Conservation (phyloP, 1,140 invertebrate genomes). For the Pomacea maculata region DNA sequence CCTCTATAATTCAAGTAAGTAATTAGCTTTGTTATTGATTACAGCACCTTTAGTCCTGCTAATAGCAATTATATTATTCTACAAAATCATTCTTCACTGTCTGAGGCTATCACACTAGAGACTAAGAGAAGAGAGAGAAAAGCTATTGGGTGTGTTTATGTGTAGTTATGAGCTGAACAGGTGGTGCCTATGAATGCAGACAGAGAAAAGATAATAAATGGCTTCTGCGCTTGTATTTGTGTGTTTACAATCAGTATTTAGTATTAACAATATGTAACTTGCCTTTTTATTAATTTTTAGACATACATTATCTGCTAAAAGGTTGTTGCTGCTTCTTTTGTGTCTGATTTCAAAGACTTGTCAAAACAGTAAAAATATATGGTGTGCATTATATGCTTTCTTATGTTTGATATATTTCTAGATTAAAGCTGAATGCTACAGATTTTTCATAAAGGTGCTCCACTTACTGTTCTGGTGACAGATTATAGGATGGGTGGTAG, state of each 20-base stretch:
- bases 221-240: not conserved
- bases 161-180: not conserved
- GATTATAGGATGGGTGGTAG: slow-evolving; percentile 49
- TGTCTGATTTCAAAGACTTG: not conserved
- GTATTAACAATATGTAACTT: no score
- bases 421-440: not conserved
- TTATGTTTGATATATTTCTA: not conserved
- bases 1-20: slow-evolving; percentile 49
- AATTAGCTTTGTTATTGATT: not conserved
- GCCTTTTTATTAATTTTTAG: no score
- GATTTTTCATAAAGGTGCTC: not conserved
- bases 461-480: slow-evolving; percentile 12
- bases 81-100: not conserved
- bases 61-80: not conserved
- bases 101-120: not conserved
- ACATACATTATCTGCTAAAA: no score
- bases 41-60: not conserved
- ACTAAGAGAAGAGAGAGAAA: no score
- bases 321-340: no score
- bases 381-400: not conserved
- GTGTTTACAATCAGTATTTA: no score
- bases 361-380: not conserved
- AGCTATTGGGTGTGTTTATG: not conserved
- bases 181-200: no score
- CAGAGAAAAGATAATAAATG: not conserved